Percentiles rank a stretch among this genome's conserved stretches.
Conservation (phyloP, 2,113 vertebrate species). For the Dipodomys merriami region DNA sequence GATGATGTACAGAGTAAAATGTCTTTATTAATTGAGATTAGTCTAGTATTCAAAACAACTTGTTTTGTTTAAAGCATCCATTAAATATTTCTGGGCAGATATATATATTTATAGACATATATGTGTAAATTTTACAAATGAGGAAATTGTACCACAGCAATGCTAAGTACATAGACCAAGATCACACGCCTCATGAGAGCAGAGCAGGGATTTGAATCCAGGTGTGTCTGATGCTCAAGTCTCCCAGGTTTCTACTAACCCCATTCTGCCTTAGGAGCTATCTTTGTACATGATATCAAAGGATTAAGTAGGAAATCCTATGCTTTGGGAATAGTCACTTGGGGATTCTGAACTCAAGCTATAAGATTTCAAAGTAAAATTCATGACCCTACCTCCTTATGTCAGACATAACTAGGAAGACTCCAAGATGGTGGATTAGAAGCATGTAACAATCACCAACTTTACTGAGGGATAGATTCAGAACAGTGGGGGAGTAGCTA, state of each 20-base stretch:
- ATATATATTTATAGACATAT: not conserved
- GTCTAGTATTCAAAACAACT: not conserved
- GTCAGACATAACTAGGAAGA: conserved; percentile 2
- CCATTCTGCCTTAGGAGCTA: not conserved
- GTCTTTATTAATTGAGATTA: not conserved
- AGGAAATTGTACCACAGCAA: not conserved
- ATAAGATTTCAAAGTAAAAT: conserved; percentile 49
- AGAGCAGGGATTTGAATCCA: conserved; percentile 32
- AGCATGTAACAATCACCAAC: not conserved
- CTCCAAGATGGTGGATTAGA: not conserved
- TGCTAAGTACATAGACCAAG: not conserved
- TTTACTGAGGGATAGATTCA: not conserved
- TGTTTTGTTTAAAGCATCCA: not conserved
- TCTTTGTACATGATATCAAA: not conserved
- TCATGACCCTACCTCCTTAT: conserved; percentile 7
- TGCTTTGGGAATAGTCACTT: conserved; percentile 22
- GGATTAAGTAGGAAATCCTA: not conserved
- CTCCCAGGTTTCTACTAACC: not conserved
- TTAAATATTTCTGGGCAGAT: not conserved
- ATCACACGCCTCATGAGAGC: not conserved
- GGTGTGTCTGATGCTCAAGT: not conserved
- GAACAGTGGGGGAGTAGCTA: not conserved
- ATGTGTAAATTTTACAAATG: conserved; percentile 19
- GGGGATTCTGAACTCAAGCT: conserved; percentile 35
- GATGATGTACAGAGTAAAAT: not conserved